Percentiles rank a stretch among this genome's conserved stretches.
These are phyloP conservation scores for Pipistrellus pygmaeus DNA, from an alignment of 2,797 vertebrate species.

Conservation along the genomic window DNA sequence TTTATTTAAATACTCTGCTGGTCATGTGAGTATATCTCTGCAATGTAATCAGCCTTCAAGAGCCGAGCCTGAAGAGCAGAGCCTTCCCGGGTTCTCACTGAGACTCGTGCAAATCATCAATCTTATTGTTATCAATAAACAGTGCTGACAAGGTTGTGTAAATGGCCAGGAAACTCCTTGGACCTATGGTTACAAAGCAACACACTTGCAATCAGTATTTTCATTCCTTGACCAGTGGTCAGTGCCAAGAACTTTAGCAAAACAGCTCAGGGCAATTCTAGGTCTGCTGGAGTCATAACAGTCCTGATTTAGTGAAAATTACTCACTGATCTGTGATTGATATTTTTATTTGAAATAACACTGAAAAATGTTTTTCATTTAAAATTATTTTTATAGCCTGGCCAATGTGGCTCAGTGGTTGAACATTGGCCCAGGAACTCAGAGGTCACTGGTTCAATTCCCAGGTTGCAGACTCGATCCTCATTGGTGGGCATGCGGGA, in stretches of 20 bases:
- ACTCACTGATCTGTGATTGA: background rate
- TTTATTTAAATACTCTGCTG: background rate
- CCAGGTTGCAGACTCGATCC: too few relatives aligned
- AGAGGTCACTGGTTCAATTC: too few relatives aligned
- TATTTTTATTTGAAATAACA: background rate
- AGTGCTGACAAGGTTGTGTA: background rate
- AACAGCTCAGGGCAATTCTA: background rate
- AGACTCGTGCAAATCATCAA: background rate
- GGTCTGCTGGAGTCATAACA: background rate
- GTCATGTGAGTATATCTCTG: background rate
- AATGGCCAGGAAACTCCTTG: background rate
- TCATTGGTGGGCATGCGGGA: too few relatives aligned
- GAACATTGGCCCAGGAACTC: too few relatives aligned
- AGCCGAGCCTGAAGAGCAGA: background rate
- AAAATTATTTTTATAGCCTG: background rate
- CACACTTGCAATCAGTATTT: background rate
- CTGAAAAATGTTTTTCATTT: constrained; percentile 6
- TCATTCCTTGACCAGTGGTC: background rate
- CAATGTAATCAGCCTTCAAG: background rate
- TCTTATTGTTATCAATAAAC: background rate
- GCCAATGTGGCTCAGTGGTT: too few relatives aligned
- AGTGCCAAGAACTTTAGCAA: background rate
- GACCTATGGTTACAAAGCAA: background rate
- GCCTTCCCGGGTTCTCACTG: background rate
- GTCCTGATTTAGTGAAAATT: constrained; percentile 38